Evolutionary conservation across 2,888 invertebrate species (phyloP).

Genomic region (Ennomos erosarius): DNA sequence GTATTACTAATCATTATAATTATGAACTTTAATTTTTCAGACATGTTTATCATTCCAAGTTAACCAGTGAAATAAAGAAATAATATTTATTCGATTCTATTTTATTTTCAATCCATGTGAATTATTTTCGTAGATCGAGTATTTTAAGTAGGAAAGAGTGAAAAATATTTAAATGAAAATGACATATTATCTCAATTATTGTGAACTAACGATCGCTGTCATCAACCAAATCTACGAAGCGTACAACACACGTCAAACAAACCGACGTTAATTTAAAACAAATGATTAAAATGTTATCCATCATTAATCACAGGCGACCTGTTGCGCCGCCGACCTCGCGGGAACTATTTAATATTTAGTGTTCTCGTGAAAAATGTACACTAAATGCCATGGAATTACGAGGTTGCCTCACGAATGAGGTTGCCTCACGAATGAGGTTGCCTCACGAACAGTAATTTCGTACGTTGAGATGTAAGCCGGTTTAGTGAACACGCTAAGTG

Average conservation of each 20-base stretch:
- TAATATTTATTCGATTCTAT: no score
- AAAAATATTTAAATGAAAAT: no score
- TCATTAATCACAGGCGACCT: constrained; percentile 42
- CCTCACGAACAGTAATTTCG: constrained; percentile 17
- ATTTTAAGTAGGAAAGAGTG: no score
- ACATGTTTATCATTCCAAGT: no score
- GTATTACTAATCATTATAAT: no score
- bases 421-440: background rate
- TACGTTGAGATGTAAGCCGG: background rate
- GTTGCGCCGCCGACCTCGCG: constrained; percentile 36
- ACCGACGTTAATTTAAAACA: constrained; percentile 29
- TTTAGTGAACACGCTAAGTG: constrained; percentile 5
- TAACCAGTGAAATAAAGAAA: no score
- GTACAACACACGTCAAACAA: constrained; percentile 29
- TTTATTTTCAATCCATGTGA: no score
- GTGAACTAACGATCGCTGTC: no score
- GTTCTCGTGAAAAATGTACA: constrained; percentile 41
- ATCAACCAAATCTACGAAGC: constrained; percentile 11
- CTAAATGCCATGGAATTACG: constrained; percentile 20
- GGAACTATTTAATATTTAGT: constrained; percentile 43
- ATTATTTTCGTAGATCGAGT: no score
- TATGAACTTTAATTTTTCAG: no score
- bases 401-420: constrained; percentile 11
- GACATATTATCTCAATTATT: no score
- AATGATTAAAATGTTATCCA: constrained; percentile 35